Percentiles rank a stretch among this genome's conserved stretches.
Conservation (phyloP, 2,113 vertebrate species). For the Albula goreensis region DNA sequence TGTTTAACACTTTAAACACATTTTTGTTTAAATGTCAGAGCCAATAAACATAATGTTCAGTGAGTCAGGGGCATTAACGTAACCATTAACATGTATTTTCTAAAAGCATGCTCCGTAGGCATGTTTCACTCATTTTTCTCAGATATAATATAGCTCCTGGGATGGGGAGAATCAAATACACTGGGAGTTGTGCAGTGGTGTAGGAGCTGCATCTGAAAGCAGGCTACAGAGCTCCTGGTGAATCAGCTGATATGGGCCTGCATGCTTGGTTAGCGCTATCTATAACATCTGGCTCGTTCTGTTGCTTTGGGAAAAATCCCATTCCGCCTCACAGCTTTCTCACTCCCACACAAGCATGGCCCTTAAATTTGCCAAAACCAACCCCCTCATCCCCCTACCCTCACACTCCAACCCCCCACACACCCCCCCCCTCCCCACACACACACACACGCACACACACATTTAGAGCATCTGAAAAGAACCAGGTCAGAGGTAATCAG, state of each 20-base stretch:
- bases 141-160: neutral
- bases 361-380: constrained; percentile 6
- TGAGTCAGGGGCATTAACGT: no score
- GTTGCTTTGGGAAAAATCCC: neutral
- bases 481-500: constrained; percentile 19
- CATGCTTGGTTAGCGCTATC: constrained; percentile 18
- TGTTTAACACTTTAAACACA: no score
- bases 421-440: no score
- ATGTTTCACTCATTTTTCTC: neutral
- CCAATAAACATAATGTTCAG: no score
- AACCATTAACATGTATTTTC: neutral
- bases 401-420: no score
- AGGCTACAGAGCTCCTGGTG: neutral
- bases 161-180: neutral
- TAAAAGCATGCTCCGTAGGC: neutral
- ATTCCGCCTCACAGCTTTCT: constrained; percentile 2
- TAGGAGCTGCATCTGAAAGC: neutral
- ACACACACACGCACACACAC: no score
- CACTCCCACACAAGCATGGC: neutral
- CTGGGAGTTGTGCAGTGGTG: neutral
- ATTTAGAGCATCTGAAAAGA: neutral
- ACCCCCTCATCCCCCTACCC: neutral
- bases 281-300: constrained; percentile 31
- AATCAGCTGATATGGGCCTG: neutral
- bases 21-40: no score